Evolutionary conservation across 2,113 vertebrate genomes (phyloP).

Genomic region (Heterotilapia buettikoferi): DNA sequence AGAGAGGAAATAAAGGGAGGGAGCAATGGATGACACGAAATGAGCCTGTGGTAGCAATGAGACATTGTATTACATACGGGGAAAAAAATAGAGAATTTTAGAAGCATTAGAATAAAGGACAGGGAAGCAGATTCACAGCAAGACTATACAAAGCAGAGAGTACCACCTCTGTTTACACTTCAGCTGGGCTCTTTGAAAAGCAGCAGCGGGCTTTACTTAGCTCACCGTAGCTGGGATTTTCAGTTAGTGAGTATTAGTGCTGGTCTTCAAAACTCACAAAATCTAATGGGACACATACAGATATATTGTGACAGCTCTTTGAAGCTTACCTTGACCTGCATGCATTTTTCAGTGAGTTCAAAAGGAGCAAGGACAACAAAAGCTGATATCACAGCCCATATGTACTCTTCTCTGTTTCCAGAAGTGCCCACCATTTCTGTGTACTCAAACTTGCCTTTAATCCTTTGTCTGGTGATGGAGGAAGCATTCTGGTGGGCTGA

Average conservation of each 20-base stretch:
- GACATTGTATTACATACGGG: background rate
- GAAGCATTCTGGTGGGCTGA: background rate
- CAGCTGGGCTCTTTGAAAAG: background rate
- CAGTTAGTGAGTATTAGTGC: background rate
- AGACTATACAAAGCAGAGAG: background rate
- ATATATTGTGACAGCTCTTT: constrained; percentile 32
- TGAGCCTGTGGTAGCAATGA: constrained; percentile 23
- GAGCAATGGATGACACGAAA: constrained; percentile 35
- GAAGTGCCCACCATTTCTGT: background rate
- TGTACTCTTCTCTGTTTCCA: background rate
- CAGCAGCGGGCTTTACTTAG: background rate
- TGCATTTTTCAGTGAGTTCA: constrained; percentile 48
- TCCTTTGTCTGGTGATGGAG: constrained; percentile 2
- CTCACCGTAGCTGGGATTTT: constrained; percentile 4
- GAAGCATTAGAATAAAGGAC: constrained; percentile 7
- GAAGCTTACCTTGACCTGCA: constrained; percentile 22
- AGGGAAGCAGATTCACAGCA: background rate
- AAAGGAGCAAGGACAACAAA: constrained; percentile 46
- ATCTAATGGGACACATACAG: constrained; percentile 12
- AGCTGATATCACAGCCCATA: constrained; percentile 22
- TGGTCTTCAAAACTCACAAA: constrained; percentile 3
- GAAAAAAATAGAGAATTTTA: background rate
- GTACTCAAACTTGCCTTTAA: constrained; percentile 13
- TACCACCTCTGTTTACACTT: constrained; percentile 4
- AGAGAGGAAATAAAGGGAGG: constrained; percentile 21